Evolutionary conservation across 1,140 invertebrate species (phyloP).

Genomic region (Marisa cornuarietis): DNA sequence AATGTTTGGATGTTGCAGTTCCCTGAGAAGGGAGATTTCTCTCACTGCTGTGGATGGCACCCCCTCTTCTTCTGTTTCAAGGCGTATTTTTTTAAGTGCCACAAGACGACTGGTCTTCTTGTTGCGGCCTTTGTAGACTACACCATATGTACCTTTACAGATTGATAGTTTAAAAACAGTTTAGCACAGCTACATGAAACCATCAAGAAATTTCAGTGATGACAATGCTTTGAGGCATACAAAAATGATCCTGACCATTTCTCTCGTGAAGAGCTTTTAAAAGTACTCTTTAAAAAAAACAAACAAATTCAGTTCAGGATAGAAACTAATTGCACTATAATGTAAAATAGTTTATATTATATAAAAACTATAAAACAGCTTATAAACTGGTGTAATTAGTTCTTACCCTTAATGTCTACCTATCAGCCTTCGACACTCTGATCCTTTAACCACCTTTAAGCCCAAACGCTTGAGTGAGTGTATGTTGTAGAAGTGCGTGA

Average conservation of each 20-base stretch:
- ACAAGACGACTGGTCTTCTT: slow-evolving; percentile 85
- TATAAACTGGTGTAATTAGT: not conserved
- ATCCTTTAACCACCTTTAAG: too few species aligned
- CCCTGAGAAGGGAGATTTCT: slow-evolving; percentile 91
- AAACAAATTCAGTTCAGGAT: too few species aligned
- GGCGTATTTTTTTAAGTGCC: slow-evolving; percentile 93
- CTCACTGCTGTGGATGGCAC: slow-evolving; percentile 94
- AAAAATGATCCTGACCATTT: too few species aligned
- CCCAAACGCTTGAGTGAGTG: too few species aligned
- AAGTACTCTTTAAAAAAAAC: too few species aligned
- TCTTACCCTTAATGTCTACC: too few species aligned
- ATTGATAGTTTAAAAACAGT: not conserved
- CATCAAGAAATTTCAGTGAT: too few species aligned
- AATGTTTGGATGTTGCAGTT: slow-evolving; percentile 88
- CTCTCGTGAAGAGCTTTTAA: too few species aligned
- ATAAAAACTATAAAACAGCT: not conserved
- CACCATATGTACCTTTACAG: slow-evolving; percentile 89
- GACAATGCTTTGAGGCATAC: too few species aligned
- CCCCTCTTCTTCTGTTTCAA: slow-evolving; percentile 94
- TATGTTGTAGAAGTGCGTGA: too few species aligned
- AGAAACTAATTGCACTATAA: not conserved
- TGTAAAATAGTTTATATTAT: not conserved
- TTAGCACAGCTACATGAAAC: too few species aligned
- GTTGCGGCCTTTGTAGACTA: slow-evolving; percentile 95
- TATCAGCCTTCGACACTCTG: too few species aligned